Percentiles rank a stretch among this genome's conserved stretches.
phyloP scores from a whole-genome alignment of 2,888 invertebrate genomes.

The Tenthredo scrophulariae region DNA sequence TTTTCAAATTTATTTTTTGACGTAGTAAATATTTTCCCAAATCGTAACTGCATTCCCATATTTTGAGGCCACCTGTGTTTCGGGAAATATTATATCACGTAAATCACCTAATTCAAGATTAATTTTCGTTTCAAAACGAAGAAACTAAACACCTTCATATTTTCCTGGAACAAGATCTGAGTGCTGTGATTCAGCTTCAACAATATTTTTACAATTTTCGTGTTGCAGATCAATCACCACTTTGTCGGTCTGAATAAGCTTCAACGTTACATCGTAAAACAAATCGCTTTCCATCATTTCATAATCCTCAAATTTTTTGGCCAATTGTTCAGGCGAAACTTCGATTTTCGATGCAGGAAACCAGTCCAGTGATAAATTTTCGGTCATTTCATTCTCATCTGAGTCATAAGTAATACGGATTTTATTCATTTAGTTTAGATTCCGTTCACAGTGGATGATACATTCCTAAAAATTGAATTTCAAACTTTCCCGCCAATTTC shows the following conservation, averaged over 20 bases:
- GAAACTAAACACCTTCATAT: constrained; percentile 85
- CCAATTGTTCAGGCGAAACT: constrained; percentile 58
- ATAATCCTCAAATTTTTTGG: constrained; percentile 52
- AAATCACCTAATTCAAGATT: neutral
- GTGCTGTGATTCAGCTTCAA: constrained; percentile 83
- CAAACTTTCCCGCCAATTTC: neutral
- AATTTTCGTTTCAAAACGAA: neutral
- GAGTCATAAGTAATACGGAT: neutral
- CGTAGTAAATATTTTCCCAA: constrained; percentile 84
- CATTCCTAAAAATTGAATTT: neutral
- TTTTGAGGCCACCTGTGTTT: constrained; percentile 92
- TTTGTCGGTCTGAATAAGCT: constrained; percentile 67
- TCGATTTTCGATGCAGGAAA: constrained; percentile 67
- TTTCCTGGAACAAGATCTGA: constrained; percentile 88
- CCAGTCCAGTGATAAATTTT: constrained; percentile 64
- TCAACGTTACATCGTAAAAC: constrained; percentile 60
- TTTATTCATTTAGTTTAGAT: neutral
- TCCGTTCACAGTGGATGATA: neutral
- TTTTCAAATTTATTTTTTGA: constrained; percentile 76
- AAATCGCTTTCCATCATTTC: constrained; percentile 18
- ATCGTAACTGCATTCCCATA: constrained; percentile 97
- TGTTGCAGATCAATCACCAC: constrained; percentile 69
- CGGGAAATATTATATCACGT: constrained; percentile 62
- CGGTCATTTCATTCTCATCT: neutral
- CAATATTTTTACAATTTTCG: constrained; percentile 75